Conservation (phyloP, 2,797 vertebrate genomes). For the Vipera ursinii region DNA sequence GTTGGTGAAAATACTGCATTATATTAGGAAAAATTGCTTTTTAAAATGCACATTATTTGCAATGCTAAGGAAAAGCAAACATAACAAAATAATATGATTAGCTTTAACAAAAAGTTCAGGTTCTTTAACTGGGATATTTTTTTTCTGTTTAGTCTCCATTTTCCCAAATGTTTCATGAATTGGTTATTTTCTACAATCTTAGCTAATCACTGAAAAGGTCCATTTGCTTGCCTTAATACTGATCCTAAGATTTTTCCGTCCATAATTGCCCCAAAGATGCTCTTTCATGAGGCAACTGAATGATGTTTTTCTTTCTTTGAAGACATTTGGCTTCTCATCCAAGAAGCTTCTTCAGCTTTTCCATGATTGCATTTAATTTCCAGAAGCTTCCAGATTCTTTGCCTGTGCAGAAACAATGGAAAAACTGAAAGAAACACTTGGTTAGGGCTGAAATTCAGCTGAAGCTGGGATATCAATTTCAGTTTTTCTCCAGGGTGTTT, state of each 20-base stretch:
- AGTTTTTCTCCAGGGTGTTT: constrained; percentile 24
- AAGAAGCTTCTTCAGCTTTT: too few relatives aligned
- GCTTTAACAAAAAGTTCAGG: background rate
- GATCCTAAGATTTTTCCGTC: background rate
- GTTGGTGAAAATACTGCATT: background rate
- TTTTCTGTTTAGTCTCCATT: background rate
- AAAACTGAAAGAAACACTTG: background rate
- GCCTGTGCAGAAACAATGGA: background rate
- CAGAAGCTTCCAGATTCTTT: constrained; percentile 24
- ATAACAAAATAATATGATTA: background rate
- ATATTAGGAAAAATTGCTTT: background rate
- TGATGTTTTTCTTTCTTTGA: too few relatives aligned
- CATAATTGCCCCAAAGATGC: background rate
- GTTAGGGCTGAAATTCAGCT: constrained; percentile 2
- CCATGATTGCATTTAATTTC: background rate
- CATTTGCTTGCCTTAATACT: background rate
- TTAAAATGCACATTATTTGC: background rate
- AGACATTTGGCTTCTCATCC: too few relatives aligned
- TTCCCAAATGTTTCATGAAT: background rate
- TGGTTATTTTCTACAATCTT: background rate
- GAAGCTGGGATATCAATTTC: constrained; percentile 41
- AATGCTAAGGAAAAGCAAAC: background rate
- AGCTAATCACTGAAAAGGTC: constrained; percentile 7
- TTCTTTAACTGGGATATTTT: background rate
- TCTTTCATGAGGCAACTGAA: too few relatives aligned